Base-by-base conservation (phyloP, 2,113 vertebrate genomes). In the Pterophyllum scalare region DNA sequence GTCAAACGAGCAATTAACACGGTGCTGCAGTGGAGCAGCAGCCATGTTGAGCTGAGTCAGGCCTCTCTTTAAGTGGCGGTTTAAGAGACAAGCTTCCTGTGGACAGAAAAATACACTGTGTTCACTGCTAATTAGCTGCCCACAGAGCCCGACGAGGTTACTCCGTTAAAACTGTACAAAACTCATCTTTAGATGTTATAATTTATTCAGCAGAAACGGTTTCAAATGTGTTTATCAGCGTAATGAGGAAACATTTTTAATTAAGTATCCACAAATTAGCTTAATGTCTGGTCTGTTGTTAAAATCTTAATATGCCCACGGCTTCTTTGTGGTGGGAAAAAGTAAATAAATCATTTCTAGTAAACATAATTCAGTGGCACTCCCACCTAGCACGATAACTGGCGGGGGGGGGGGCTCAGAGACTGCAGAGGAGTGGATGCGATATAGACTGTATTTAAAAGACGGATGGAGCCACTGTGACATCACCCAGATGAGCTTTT, bases 191-290 rank as follows among this genome's bases (percentile, higher is more conserved):
- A 52, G 24, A 52, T 70, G 65, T 70, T 20, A 1, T 49, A 31
- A 31, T 70, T 70, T 20, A 49, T 49, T 70, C 43, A 28, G 24
- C 40, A 70, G 14, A 49, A 70, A 70, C 43, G 5, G 43, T 46
- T 28, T 1, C 40, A 10, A 28, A 70, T 4, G 65, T 52, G 65
- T 52, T 70, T 31, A 70, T 70, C 65, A 4, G 65, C 10, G 6
- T 31, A 70, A 70, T 1, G 65, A 70, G 65, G 24, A 70, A 70
- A 70, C 43, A 13, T 43, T 26, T 70, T 70, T 70, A 49, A 70
- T 70, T 49, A 70, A 52, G 65, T 0, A 28, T 52, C 43, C 24
- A 28, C 24, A 70, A 70, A 70, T 49, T 20, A 2, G 24, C 0
- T 70, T 49, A 28, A 70, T 70, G 40, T 49, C 64, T 49, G 40